A percentile compares a stretch with the other conserved stretches of the same genome.
Evolutionary conservation across 2,113 vertebrate species (phyloP).

Genomic region (Caranx ignobilis): DNA sequence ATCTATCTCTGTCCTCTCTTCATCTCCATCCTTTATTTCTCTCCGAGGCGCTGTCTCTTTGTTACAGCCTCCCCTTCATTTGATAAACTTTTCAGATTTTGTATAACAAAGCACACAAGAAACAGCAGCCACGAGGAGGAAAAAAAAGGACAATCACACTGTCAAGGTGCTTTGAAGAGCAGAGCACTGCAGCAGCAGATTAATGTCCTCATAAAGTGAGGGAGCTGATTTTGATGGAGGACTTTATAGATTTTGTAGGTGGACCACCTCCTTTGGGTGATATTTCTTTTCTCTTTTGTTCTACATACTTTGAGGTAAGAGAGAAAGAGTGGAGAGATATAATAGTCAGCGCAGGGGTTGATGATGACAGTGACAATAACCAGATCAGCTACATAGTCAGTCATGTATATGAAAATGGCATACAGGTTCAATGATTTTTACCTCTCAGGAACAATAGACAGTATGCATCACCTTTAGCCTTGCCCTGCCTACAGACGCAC

Average conservation of each 20-base stretch:
- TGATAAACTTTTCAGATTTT: conserved; percentile 81
- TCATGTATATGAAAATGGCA: conserved; percentile 52
- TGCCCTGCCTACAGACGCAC: conserved; percentile 23
- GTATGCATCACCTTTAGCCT: conserved; percentile 48
- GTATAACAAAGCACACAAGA: conserved; percentile 76
- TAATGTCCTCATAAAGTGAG: conserved; percentile 83
- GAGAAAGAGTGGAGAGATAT: conserved; percentile 42
- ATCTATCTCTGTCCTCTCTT: conserved; percentile 76
- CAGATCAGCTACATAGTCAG: conserved; percentile 48
- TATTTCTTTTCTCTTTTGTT: conserved; percentile 80
- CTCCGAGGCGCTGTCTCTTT: conserved; percentile 64
- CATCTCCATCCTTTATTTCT: conserved; percentile 74
- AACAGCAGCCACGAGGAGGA: conserved; percentile 54
- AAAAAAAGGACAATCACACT: conserved; percentile 73
- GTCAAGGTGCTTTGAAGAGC: conserved; percentile 85
- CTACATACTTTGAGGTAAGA: conserved; percentile 71
- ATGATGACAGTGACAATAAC: conserved; percentile 64
- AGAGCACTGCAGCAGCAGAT: conserved; percentile 77
- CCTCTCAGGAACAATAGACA: conserved; percentile 49
- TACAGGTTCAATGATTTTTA: conserved; percentile 55
- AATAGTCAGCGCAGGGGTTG: conserved; percentile 32
- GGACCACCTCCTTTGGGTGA: conserved; percentile 77
- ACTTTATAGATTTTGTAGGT: conserved; percentile 84
- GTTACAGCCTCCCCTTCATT: conserved; percentile 65
- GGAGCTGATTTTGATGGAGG: conserved; percentile 83